These are phyloP conservation scores for Meiosimyza platycephala DNA, from an alignment of 2,888 invertebrate species.

Conservation along the genomic window DNA sequence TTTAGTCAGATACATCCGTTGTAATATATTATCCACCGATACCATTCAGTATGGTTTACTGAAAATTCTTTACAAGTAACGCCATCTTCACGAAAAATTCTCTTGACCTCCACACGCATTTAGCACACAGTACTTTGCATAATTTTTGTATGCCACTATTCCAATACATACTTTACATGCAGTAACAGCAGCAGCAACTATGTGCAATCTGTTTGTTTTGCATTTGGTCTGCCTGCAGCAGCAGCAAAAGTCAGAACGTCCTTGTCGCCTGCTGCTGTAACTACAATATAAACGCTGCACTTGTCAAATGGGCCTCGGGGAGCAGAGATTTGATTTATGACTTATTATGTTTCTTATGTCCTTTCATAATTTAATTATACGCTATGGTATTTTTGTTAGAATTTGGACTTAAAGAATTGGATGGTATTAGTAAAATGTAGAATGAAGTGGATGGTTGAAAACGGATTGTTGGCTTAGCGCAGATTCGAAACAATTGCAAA, in stretches of 20 bases:
- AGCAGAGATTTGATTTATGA: conserved; percentile 64
- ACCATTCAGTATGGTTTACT: too few species aligned
- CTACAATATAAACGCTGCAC: conserved; percentile 23
- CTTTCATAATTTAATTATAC: conserved; percentile 65
- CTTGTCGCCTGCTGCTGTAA: conserved; percentile 3
- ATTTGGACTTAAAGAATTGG: not conserved
- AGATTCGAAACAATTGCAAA: conserved; percentile 21
- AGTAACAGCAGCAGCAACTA: too few species aligned
- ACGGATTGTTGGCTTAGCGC: not conserved
- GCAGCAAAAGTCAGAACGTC: conserved; percentile 9
- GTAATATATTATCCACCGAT: too few species aligned
- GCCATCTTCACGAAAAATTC: too few species aligned
- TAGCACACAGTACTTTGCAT: too few species aligned
- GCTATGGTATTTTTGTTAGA: conserved; percentile 39
- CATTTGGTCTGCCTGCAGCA: not conserved
- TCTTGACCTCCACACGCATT: too few species aligned
- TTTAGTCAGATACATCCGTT: too few species aligned
- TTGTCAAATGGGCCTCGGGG: conserved; percentile 48
- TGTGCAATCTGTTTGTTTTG: not conserved
- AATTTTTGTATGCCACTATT: too few species aligned
- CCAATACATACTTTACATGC: too few species aligned
- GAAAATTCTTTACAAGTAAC: too few species aligned
- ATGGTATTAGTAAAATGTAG: not conserved
- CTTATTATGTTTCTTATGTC: conserved; percentile 65
- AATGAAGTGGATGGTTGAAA: not conserved